Conservation (phyloP, 2,113 vertebrate genomes). For the Stegastes partitus region DNA sequence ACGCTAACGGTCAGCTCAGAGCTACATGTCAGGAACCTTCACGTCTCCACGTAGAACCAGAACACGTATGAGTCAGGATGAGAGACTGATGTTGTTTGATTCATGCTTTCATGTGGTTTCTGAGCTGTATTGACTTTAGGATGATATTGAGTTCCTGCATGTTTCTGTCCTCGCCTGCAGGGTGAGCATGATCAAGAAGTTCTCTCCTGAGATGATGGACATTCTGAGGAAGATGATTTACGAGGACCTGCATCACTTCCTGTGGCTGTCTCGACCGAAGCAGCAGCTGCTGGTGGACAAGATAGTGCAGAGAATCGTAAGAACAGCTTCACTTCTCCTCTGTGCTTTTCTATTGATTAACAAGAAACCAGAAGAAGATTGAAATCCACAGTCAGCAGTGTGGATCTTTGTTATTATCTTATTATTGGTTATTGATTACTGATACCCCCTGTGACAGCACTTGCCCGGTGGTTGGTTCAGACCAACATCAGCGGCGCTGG, state of each 20-base stretch:
- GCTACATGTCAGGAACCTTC: background rate
- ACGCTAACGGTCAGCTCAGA: background rate
- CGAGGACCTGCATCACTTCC: conserved; percentile 74
- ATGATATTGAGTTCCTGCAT: background rate
- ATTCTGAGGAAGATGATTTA: conserved; percentile 76
- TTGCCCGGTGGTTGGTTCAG: no score
- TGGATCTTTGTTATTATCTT: no score
- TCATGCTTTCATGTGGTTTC: no score
- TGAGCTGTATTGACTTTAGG: background rate
- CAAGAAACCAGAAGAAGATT: no score
- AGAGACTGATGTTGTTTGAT: no score
- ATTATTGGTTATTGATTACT: no score
- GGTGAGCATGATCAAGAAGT: conserved; percentile 82
- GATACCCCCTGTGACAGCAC: no score
- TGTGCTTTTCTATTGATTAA: background rate
- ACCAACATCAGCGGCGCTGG: no score
- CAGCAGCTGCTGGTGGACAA: conserved; percentile 84
- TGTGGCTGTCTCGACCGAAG: conserved; percentile 76
- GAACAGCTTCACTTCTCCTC: background rate
- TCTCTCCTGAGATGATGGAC: conserved; percentile 76
- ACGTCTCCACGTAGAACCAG: no score
- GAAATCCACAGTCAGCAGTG: no score
- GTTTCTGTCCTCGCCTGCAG: conserved; percentile 57
- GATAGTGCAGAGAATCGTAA: conserved; percentile 82
- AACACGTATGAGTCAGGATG: no score